A percentile compares a stretch with the other conserved stretches of the same genome.
Conservation (phyloP, 2,888 invertebrate genomes). For the Cephus pygmeus region DNA sequence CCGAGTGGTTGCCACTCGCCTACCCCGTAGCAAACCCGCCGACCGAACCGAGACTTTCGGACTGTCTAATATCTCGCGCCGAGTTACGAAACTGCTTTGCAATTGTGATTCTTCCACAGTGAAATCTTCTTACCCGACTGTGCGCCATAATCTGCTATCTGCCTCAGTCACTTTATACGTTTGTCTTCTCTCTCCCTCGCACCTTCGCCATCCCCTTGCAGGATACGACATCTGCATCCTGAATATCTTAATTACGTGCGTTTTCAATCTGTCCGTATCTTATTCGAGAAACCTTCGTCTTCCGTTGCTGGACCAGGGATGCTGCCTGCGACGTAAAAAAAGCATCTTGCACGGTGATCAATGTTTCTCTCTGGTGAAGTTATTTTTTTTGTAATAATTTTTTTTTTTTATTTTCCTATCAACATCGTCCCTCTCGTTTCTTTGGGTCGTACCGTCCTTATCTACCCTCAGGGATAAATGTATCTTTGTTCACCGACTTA, state of each 20-base stretch:
- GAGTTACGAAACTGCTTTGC: conserved; percentile 51
- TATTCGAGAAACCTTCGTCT: too few species aligned
- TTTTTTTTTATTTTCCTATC: not conserved
- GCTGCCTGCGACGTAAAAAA: too few species aligned
- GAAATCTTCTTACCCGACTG: conserved; percentile 32
- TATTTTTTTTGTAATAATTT: not conserved
- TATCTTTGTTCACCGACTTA: too few species aligned
- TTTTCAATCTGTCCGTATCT: too few species aligned
- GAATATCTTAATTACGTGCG: too few species aligned
- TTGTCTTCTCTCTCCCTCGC: conserved; percentile 11
- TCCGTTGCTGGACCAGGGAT: too few species aligned
- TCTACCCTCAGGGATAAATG: not conserved
- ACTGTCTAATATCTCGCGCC: conserved; percentile 44
- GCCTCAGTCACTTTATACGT: conserved; percentile 15
- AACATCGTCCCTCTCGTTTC: not conserved
- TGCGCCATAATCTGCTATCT: conserved; percentile 13
- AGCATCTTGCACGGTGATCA: too few species aligned
- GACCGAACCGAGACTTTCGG: conserved; percentile 21
- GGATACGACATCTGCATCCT: too few species aligned
- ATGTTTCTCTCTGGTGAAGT: not conserved
- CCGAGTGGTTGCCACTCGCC: conserved; percentile 36
- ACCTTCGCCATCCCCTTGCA: conserved; percentile 8
- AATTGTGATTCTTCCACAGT: conserved; percentile 48
- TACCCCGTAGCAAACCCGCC: conserved; percentile 23
- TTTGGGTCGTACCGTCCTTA: not conserved